These are phyloP conservation scores for Clavelina lepadiformis DNA, from an alignment of 23 tunicate genomes.

Conservation along the genomic window DNA sequence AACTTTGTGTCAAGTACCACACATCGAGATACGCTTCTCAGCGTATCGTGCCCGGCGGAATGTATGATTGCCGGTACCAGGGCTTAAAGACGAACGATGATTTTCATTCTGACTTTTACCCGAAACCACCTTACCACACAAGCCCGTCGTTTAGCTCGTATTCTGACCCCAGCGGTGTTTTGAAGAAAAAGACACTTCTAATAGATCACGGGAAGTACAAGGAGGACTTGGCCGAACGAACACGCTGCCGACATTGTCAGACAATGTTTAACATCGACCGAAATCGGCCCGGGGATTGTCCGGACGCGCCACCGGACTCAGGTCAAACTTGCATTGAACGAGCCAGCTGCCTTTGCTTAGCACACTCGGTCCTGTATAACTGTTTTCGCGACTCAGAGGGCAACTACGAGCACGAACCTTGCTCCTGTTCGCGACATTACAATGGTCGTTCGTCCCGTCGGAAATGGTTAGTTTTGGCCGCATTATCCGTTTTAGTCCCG, in stretches of 20 bases:
- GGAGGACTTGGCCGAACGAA: conserved; percentile 79
- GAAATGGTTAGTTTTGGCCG: conserved; percentile 53
- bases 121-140: conserved; percentile 1
- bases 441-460: conserved; percentile 8
- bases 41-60: neutral
- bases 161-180: conserved; percentile 14
- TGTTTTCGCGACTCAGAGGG: conserved; percentile 62
- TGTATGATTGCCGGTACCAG: conserved; percentile 7
- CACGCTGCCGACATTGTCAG: conserved; percentile 68
- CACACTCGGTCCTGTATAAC: conserved; percentile 30
- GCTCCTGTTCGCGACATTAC: conserved; percentile 34
- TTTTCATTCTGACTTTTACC: conserved; percentile 3
- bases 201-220: conserved; percentile 9
- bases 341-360: conserved; percentile 45
- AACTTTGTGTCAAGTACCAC: too few relatives aligned
- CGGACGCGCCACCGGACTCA: conserved; percentile 66
- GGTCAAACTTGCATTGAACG: conserved; percentile 29
- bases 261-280: conserved; percentile 68
- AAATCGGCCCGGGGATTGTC: conserved; percentile 84
- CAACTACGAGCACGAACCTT: conserved; percentile 49
- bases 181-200: neutral
- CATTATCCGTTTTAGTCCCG: conserved; percentile 55
- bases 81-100: conserved; percentile 24
- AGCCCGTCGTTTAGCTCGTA: conserved; percentile 22
- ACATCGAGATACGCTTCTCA: neutral